A percentile compares a stretch with the other conserved stretches of the same genome.
Conservation (phyloP, 2,797 vertebrate species). For the Sebastes baramenuke region DNA sequence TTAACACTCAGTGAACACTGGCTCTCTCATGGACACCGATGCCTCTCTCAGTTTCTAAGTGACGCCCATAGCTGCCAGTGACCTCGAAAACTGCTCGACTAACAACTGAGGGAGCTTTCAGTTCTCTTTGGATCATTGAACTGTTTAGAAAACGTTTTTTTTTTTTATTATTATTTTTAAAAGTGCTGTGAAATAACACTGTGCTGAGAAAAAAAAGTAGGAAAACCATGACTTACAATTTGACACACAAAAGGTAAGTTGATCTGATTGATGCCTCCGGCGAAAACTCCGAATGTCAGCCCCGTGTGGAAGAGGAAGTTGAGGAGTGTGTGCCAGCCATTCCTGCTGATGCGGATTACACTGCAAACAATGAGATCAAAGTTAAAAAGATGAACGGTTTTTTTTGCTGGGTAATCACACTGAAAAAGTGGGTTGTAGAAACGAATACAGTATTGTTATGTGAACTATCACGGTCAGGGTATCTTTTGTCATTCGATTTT, state of each 20-base stretch:
- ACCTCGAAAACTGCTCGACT: not conserved
- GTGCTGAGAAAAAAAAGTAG: not conserved
- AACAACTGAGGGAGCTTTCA: not conserved
- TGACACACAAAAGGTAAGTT: slow-evolving; percentile 90
- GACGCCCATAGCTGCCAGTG: not conserved
- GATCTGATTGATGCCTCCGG: slow-evolving; percentile 95
- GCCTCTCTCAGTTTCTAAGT: not conserved
- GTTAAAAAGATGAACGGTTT: not conserved
- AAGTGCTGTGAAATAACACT: not conserved
- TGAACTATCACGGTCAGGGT: not conserved
- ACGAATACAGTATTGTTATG: not conserved
- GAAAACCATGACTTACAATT: slow-evolving; percentile 85
- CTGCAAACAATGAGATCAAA: slow-evolving; percentile 72
- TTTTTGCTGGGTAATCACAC: not conserved
- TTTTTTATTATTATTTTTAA: not conserved
- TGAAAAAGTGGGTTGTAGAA: not conserved
- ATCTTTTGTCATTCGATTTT: too few relatives aligned
- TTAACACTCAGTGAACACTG: not conserved
- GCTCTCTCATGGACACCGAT: not conserved
- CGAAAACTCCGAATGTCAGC: slow-evolving; percentile 92
- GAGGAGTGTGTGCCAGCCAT: slow-evolving; percentile 93
- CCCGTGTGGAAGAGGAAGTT: slow-evolving; percentile 95
- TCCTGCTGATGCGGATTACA: slow-evolving; percentile 93
- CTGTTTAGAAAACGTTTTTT: not conserved
- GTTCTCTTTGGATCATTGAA: not conserved